These are phyloP conservation scores for Drosophila eugracilis DNA, from an alignment of 1,140 invertebrate genomes.

Conservation along the genomic window DNA sequence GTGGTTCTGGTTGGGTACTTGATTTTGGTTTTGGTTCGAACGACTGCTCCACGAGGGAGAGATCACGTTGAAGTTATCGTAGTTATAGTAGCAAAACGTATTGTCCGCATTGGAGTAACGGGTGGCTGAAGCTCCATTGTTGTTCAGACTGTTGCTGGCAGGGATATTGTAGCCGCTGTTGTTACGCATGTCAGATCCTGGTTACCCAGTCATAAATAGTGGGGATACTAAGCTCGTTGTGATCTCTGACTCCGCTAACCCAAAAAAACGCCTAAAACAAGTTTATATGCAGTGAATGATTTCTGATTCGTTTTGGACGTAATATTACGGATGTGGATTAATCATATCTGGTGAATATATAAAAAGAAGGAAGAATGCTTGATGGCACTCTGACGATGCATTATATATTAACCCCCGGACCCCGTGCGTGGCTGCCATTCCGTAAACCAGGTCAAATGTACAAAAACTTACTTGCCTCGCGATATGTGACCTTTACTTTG, in stretches of 20 bases:
- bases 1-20: constrained; percentile 25
- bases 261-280: constrained; percentile 35
- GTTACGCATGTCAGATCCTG: constrained; percentile 59
- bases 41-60: constrained; percentile 29
- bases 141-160: constrained; percentile 43
- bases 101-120: constrained; percentile 58
- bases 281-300: constrained; percentile 34
- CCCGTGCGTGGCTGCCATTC: constrained; percentile 1
- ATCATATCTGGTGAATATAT: constrained; percentile 39
- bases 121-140: constrained; percentile 24
- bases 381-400: constrained; percentile 19
- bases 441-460: constrained; percentile 45
- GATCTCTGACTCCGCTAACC: constrained; percentile 8
- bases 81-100: constrained; percentile 66
- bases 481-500: constrained; percentile 46
- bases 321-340: constrained; percentile 33
- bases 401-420: constrained; percentile 22
- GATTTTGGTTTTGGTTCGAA: constrained; percentile 26
- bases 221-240: constrained; percentile 26
- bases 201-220: constrained; percentile 9
- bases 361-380: constrained; percentile 29
- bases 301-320: constrained; percentile 29
- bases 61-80: constrained; percentile 37
- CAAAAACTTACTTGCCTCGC: constrained; percentile 47
- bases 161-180: constrained; percentile 46